Conservation (phyloP, 2,888 invertebrate species). For the Cephus spinipes region DNA sequence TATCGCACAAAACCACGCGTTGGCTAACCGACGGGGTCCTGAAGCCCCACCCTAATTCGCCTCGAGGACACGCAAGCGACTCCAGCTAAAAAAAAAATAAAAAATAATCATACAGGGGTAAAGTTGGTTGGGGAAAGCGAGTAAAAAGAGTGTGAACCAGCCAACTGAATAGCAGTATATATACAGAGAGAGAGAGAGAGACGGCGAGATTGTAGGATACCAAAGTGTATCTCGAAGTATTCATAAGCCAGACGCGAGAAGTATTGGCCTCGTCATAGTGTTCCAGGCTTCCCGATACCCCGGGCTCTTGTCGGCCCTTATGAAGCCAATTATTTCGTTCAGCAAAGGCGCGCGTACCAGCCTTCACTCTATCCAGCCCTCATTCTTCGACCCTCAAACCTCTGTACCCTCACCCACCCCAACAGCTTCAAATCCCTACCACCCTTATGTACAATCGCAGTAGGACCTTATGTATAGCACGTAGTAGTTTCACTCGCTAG, state of each 20-base stretch:
- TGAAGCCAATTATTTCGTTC: slow-evolving; percentile 61
- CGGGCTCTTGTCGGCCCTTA: slow-evolving; percentile 55
- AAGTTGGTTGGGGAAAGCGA: not conserved
- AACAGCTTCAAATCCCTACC: too few species aligned
- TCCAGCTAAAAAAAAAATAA: slow-evolving; percentile 33
- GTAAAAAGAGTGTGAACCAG: slow-evolving; percentile 1
- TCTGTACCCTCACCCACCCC: too few species aligned
- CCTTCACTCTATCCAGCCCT: too few species aligned
- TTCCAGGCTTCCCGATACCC: slow-evolving; percentile 51
- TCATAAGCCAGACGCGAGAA: slow-evolving; percentile 19
- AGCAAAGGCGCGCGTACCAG: slow-evolving; percentile 50
- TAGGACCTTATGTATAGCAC: slow-evolving; percentile 37
- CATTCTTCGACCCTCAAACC: too few species aligned
- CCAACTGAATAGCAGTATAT: slow-evolving; percentile 6
- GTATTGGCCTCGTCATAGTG: slow-evolving; percentile 59
- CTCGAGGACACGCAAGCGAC: slow-evolving; percentile 19
- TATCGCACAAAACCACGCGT: slow-evolving; percentile 59
- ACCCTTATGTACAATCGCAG: too few species aligned
- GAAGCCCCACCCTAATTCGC: slow-evolving; percentile 17
- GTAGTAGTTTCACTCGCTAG: slow-evolving; percentile 41
- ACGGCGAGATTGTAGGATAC: not conserved
- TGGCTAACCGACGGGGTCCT: slow-evolving; percentile 30
- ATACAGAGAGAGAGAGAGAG: slow-evolving; percentile 14
- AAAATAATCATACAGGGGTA: slow-evolving; percentile 4
- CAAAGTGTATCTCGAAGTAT: too few species aligned